phyloP scores from a whole-genome alignment of 2,888 invertebrate species.

The Acanthosepion esculentum region DNA sequence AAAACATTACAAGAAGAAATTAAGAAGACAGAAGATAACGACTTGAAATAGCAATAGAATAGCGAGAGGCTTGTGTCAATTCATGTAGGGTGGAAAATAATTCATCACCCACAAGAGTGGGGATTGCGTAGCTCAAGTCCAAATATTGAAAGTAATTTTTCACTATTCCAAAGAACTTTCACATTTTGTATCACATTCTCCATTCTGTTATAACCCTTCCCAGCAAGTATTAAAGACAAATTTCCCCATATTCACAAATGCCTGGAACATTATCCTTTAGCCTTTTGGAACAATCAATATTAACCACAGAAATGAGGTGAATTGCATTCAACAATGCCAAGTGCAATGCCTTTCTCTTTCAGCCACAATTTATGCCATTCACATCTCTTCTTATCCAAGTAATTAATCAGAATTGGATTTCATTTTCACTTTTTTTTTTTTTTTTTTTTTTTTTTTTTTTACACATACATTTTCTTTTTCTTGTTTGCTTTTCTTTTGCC shows the following conservation, averaged over 20 bases:
- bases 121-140: no score
- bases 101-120: no score
- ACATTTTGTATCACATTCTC: no score
- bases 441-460: neutral
- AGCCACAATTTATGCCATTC: neutral
- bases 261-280: neutral
- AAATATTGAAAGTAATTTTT: no score
- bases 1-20: no score
- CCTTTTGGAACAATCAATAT: neutral
- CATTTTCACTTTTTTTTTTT: neutral
- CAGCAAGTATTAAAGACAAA: neutral
- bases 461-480: neutral
- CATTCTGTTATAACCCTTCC: no score
- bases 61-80: no score
- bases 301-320: neutral
- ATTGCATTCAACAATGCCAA: constrained; percentile 8
- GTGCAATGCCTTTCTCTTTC: neutral
- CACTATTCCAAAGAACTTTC: no score
- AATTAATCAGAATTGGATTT: constrained; percentile 33
- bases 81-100: no score
- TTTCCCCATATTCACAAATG: neutral
- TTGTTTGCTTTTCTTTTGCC: neutral
- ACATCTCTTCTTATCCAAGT: neutral
- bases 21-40: no score
- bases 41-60: no score